phyloP scores from a whole-genome alignment of 2,888 invertebrate genomes.

The Drosophila paranaensis region DNA sequence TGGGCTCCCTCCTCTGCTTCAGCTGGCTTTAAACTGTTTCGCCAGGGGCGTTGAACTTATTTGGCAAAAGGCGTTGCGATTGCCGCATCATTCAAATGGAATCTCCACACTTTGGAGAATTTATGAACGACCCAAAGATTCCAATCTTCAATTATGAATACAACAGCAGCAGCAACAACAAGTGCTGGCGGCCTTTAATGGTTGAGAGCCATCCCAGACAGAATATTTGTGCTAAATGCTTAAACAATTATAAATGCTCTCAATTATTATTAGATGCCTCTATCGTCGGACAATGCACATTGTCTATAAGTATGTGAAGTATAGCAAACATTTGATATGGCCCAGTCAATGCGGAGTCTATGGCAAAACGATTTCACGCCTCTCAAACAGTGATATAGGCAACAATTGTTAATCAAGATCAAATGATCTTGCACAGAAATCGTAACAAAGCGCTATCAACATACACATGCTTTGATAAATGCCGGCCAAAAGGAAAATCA shows the following conservation, averaged over 20 bases:
- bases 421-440: constrained; percentile 48
- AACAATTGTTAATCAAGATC: constrained; percentile 75
- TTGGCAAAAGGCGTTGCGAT: constrained; percentile 62
- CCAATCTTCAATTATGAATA: constrained; percentile 68
- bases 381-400: constrained; percentile 44
- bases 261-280: constrained; percentile 42
- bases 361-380: constrained; percentile 71
- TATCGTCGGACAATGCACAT: constrained; percentile 43
- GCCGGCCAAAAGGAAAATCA: constrained; percentile 31
- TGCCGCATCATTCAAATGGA: constrained; percentile 57
- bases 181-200: constrained; percentile 32
- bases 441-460: constrained; percentile 19
- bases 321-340: constrained; percentile 51
- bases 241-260: constrained; percentile 59
- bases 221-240: constrained; percentile 60
- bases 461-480: constrained; percentile 45
- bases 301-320: constrained; percentile 46
- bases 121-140: constrained; percentile 59
- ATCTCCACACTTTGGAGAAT: constrained; percentile 57
- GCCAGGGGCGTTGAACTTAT: constrained; percentile 63
- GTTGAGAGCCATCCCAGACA: constrained; percentile 22
- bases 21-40: constrained; percentile 21
- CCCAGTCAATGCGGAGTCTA: constrained; percentile 14
- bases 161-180: constrained; percentile 29
- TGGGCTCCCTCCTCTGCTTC: background rate